Conservation (phyloP, 2,797 vertebrate species). For the Syndactyla subalaris region DNA sequence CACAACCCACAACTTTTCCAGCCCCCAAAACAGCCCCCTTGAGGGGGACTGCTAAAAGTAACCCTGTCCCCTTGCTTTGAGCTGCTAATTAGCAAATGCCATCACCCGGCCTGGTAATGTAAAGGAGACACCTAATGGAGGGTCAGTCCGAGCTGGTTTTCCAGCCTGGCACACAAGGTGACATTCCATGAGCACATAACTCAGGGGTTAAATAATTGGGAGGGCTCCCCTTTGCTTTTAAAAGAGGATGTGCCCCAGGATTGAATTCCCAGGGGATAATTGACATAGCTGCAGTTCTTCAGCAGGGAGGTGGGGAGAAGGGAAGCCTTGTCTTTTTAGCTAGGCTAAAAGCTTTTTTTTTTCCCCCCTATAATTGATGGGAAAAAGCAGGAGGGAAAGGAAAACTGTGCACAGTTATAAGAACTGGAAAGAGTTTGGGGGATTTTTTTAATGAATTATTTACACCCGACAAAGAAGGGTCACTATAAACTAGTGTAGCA, state of each 20-base stretch:
- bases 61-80: accelerated
- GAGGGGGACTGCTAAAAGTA: background rate
- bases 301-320: background rate
- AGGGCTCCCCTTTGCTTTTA: background rate
- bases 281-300: background rate
- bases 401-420: background rate
- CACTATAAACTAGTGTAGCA: background rate
- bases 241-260: background rate
- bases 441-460: background rate
- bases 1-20: background rate
- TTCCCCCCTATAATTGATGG: background rate
- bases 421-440: background rate
- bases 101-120: background rate
- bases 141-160: background rate
- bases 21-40: background rate
- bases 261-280: background rate
- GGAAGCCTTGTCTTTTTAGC: background rate
- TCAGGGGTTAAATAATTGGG: constrained; percentile 11
- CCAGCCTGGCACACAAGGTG: background rate
- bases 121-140: accelerated
- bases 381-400: background rate
- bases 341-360: background rate
- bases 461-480: background rate
- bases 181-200: background rate
- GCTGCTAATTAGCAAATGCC: background rate